Base-by-base conservation (phyloP, 2,888 invertebrate genomes). In the Hyposoter dolosus region DNA sequence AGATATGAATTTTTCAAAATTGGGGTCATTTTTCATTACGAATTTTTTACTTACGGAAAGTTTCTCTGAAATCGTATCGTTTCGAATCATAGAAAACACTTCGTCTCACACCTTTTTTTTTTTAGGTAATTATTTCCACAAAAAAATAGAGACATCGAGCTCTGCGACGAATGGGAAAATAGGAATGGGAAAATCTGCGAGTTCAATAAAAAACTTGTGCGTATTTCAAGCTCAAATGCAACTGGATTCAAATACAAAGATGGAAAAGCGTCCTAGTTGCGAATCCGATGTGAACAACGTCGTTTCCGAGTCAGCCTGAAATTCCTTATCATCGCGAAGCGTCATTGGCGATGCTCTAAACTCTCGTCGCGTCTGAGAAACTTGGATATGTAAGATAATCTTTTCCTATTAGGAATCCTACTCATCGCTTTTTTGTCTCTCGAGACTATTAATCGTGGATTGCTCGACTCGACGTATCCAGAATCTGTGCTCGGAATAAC, bases 381-480 rank as follows among this genome's bases (percentile, higher is more conserved):
- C 19, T n/a, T 60, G n/a, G 60, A 17, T 50, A 47, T 56, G 53
- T 75, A 10, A 75, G 82, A 71, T 82, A 82, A 84, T 82, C 83
- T 81, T 65, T 56, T 45, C n/a, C 47, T n/a, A 65, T 79, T 47
- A 47, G 75, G 23, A 69, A 53, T 50, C 19, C 81, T 76, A 81
- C 45, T 86, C 78, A 75, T 82, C 74, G 78, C 19, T 80, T 80
- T 69, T 74, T 60, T 28, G 15, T 60, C 23, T 80, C 75, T 71
- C 77, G 32, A 40, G 68, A 60, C 86, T 82, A 86, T 83, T 86
- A 86, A 86, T 86, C 82, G 77, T 43, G 45, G 35, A 81, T 74
- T 77, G 56, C 10, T 43, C 28, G 23, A 15, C 35, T 23, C 12
- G n/a, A 75, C 60, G 6, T 53, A 60, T 68, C 43, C 56, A 56